Conservation (phyloP, 2,113 vertebrate species). For the Choloepus hoffmanni region DNA sequence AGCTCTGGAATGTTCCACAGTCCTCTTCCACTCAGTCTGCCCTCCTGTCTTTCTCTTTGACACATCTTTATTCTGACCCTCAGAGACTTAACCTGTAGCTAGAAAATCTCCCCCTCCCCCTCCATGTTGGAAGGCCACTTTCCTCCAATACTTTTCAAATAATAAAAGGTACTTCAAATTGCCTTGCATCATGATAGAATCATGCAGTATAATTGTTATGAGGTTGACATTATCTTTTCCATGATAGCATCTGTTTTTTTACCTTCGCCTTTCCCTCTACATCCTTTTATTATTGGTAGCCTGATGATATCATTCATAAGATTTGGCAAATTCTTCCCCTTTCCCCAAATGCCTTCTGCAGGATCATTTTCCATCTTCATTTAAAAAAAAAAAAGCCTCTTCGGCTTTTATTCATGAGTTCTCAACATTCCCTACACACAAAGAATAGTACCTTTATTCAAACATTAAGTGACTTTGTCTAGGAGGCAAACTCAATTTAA, state of each 20-base stretch:
- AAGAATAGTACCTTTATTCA: conserved; percentile 41
- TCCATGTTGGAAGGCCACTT: not conserved
- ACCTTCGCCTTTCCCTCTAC: not conserved
- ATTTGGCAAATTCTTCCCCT: not conserved
- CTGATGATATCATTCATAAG: conserved; percentile 8
- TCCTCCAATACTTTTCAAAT: conserved; percentile 12
- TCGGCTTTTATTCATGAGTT: conserved; percentile 41
- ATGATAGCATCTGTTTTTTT: not conserved
- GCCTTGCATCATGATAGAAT: not conserved
- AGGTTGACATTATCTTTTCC: not conserved
- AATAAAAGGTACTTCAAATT: not conserved
- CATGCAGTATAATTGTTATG: not conserved
- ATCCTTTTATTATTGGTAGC: not conserved
- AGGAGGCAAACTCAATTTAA: not conserved
- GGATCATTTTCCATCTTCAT: not conserved
- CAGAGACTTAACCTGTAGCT: not conserved
- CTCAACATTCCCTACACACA: not conserved
- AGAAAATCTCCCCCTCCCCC: not conserved
- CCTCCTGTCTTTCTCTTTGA: conserved; percentile 15
- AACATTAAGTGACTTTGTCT: not conserved
- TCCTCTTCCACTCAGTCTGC: not conserved
- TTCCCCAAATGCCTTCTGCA: not conserved
- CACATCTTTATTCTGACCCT: not conserved
- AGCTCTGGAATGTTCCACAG: not conserved
- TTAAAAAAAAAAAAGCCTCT: conserved; percentile 61